phyloP scores from a whole-genome alignment of 2,797 vertebrate species.

The Petrocephalus sullivani region DNA sequence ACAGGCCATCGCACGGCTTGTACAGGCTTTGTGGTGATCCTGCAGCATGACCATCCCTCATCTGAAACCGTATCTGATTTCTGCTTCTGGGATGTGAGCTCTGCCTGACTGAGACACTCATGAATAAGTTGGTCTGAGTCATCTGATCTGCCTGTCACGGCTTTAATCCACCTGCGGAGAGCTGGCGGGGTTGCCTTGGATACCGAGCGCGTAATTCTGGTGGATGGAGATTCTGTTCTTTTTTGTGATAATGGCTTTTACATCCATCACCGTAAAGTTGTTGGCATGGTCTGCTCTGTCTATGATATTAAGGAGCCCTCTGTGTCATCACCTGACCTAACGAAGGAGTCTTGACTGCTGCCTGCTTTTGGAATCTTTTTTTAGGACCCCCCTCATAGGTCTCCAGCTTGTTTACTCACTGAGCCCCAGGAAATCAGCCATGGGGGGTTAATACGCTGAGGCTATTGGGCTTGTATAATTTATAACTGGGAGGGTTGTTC shows the following conservation, averaged over 20 bases:
- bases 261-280: background rate
- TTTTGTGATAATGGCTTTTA: background rate
- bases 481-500: background rate
- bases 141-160: background rate
- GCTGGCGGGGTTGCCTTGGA: background rate
- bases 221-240: background rate
- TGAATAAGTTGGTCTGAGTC: constrained; percentile 7
- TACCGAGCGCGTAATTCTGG: background rate
- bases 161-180: background rate
- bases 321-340: background rate
- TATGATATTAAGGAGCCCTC: background rate
- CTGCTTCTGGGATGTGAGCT: background rate
- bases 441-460: background rate
- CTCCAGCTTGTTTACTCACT: background rate
- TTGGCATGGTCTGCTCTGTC: background rate
- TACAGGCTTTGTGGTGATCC: background rate
- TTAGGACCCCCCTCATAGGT: background rate
- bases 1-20: background rate
- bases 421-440: background rate
- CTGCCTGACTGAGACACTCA: background rate
- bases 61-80: background rate
- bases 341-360: background rate
- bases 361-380: background rate
- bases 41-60: background rate
- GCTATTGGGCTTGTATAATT: background rate